These are phyloP conservation scores for Abramis brama DNA, from an alignment of 2,113 vertebrate genomes.

Conservation along the genomic window DNA sequence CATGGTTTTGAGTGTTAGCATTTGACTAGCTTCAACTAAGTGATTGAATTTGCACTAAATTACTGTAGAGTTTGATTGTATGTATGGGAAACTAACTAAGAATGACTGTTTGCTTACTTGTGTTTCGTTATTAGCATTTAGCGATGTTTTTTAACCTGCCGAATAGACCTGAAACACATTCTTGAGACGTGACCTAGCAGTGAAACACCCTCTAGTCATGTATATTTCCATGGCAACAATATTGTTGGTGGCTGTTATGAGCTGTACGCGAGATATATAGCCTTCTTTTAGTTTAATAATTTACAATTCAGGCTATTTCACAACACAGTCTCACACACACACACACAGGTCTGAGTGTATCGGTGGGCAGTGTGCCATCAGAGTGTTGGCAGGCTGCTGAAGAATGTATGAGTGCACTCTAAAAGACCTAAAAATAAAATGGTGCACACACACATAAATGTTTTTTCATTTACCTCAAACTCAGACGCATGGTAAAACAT, in stretches of 20 bases:
- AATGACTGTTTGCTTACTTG: background rate
- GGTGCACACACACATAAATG: background rate
- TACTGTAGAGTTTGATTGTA: background rate
- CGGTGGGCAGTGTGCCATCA: slow-evolving; percentile 19
- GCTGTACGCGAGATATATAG: background rate
- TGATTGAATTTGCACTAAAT: background rate
- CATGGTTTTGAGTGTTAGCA: background rate
- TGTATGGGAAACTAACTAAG: background rate
- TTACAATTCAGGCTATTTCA: slow-evolving; percentile 30
- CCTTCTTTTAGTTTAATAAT: slow-evolving; percentile 16
- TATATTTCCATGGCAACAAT: slow-evolving; percentile 11
- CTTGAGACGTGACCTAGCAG: background rate
- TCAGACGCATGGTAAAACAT: slow-evolving; percentile 15
- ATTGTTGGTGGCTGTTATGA: background rate
- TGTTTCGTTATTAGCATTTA: slow-evolving; percentile 5
- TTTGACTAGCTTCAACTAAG: background rate
- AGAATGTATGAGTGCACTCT: background rate
- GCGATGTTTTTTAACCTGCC: background rate
- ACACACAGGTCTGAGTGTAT: slow-evolving; percentile 7
- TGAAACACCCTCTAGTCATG: background rate
- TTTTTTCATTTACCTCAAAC: slow-evolving; percentile 13
- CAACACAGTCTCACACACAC: background rate
- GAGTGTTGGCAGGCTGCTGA: slow-evolving; percentile 22
- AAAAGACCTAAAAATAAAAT: slow-evolving; percentile 27
- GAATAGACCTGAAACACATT: background rate